Conservation (phyloP, 1,140 invertebrate species). For the Drusus annulatus region DNA sequence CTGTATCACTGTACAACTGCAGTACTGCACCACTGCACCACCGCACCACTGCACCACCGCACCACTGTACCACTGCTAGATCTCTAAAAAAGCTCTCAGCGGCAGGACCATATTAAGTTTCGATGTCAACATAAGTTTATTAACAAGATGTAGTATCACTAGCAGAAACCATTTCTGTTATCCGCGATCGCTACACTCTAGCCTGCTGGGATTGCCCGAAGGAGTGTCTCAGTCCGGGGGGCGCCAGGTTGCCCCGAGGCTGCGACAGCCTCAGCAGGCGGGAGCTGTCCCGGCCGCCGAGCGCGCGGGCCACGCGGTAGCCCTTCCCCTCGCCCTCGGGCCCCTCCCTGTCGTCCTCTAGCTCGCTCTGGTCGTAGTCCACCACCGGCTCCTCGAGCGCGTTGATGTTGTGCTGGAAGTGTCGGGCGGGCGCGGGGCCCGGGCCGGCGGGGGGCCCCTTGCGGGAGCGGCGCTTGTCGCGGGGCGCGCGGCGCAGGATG, state of each 20-base stretch:
- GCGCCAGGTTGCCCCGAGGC: background rate
- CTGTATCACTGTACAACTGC: too few species aligned
- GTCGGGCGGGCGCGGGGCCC: conserved; percentile 56
- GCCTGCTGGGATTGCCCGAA: background rate
- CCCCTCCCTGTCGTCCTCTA: conserved; percentile 60
- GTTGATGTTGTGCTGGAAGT: conserved; percentile 62
- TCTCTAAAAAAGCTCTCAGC: too few species aligned
- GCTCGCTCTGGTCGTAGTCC: conserved; percentile 70
- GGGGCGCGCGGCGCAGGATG: conserved; percentile 8
- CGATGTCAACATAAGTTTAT: too few species aligned
- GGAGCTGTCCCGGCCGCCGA: background rate
- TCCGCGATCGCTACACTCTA: too few species aligned
- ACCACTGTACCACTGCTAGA: too few species aligned
- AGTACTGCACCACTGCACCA: too few species aligned
- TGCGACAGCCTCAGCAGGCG: background rate
- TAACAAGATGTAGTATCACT: too few species aligned
- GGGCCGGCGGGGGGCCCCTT: conserved; percentile 58
- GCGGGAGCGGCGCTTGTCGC: conserved; percentile 51
- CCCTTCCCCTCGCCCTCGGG: conserved; percentile 36
- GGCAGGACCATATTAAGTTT: too few species aligned
- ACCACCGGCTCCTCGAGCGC: conserved; percentile 66
- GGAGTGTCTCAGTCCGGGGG: background rate
- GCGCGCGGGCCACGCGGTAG: background rate
- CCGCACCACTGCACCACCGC: too few species aligned
- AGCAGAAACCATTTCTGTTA: too few species aligned